Evolutionary conservation across 2,797 vertebrate species (phyloP).

Genomic region (Poeciliopsis infans): DNA sequence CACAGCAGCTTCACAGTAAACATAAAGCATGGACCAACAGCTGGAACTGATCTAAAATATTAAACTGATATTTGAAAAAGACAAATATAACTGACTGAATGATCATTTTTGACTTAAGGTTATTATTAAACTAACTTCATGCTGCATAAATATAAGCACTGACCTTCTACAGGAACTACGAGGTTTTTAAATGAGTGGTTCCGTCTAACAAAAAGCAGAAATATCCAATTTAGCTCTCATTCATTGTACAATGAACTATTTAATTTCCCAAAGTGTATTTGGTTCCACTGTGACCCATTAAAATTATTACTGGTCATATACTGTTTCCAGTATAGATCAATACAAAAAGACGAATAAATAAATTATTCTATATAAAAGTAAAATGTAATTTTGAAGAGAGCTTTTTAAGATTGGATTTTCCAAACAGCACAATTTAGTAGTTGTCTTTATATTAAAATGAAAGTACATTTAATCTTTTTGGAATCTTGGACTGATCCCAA

Average conservation of each 20-base stretch:
- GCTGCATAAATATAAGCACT: neutral
- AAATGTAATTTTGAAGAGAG: neutral
- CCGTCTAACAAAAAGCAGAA: neutral
- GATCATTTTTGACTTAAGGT: neutral
- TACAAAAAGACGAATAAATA: neutral
- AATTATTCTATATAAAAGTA: neutral
- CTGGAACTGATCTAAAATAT: slow-evolving; percentile 27
- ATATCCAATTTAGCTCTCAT: neutral
- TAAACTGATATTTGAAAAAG: slow-evolving; percentile 10
- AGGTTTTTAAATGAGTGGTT: neutral
- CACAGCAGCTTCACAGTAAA: slow-evolving; percentile 44
- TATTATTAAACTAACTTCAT: neutral
- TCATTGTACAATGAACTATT: neutral
- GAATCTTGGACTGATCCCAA: neutral
- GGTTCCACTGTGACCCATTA: neutral
- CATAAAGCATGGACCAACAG: slow-evolving; percentile 28
- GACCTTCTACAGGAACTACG: neutral
- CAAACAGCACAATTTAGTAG: too few species aligned
- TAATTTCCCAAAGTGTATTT: neutral
- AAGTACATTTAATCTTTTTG: neutral
- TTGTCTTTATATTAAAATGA: neutral
- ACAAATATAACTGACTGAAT: neutral
- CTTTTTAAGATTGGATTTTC: neutral
- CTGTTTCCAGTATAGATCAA: neutral
- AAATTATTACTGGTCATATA: neutral